phyloP scores from a whole-genome alignment of 2,888 invertebrate species.

The Caenorhabditis macrosperma region DNA sequence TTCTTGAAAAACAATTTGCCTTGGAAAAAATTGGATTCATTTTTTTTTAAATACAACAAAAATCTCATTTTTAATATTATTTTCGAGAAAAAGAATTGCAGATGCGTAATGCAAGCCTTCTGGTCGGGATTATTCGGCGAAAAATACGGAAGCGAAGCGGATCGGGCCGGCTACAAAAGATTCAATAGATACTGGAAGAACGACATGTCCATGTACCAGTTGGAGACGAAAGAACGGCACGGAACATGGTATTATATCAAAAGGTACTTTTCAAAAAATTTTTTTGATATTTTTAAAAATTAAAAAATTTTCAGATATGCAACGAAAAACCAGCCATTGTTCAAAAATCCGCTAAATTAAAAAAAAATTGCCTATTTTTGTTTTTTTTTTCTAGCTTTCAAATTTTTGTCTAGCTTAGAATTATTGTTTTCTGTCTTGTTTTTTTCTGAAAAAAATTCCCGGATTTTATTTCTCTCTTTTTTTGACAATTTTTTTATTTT shows the following conservation, averaged over 20 bases:
- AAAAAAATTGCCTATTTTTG: neutral
- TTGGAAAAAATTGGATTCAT: no score
- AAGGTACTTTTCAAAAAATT: conserved; percentile 57
- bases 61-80: no score
- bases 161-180: conserved; percentile 77
- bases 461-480: neutral
- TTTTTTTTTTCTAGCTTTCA: conserved; percentile 6
- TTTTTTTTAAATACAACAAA: no score
- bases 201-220: conserved; percentile 77
- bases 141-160: conserved; percentile 74
- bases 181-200: conserved; percentile 78
- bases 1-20: no score
- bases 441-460: conserved; percentile 8
- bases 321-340: conserved; percentile 64
- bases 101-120: conserved; percentile 80
- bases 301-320: conserved; percentile 48
- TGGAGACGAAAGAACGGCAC: conserved; percentile 70
- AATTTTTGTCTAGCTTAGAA: no score
- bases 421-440: conserved; percentile 28
- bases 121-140: conserved; percentile 81
- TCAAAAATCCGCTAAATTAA: conserved; percentile 56
- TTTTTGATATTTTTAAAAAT: neutral
- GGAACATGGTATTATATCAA: conserved; percentile 79
- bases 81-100: conserved; percentile 5
- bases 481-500: conserved; percentile 9